Percentiles rank a stretch among this genome's conserved stretches.
These are phyloP conservation scores for Leptestheria dahalacensis DNA, from an alignment of 1,140 invertebrate species.

Conservation along the genomic window DNA sequence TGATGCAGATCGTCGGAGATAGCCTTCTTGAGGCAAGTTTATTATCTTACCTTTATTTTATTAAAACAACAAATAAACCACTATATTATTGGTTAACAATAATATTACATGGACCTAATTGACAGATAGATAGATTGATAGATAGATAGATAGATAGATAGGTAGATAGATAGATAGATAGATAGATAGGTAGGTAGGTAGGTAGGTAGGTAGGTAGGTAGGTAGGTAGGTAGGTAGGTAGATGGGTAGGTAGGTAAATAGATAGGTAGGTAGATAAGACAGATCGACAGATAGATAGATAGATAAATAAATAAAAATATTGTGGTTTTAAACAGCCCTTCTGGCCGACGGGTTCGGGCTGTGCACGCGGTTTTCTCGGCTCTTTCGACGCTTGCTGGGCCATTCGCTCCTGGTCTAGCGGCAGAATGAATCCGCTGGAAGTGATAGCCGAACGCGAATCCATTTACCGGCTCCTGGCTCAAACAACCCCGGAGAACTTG, in stretches of 20 bases:
- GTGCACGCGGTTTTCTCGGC: conserved; percentile 88
- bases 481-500: conserved; percentile 92
- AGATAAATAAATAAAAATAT: neutral
- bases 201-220: no score
- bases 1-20: conserved; percentile 86
- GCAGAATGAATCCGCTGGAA: conserved; percentile 47
- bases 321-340: conserved; percentile 50
- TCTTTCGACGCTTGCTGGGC: conserved; percentile 94
- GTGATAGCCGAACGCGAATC: conserved; percentile 87
- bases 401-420: conserved; percentile 64
- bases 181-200: no score
- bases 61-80: no score
- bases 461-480: conserved; percentile 74
- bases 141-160: no score
- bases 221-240: no score
- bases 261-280: no score
- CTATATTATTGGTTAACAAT: no score
- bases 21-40: conserved; percentile 68
- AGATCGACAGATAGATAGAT: no score
- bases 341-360: conserved; percentile 96
- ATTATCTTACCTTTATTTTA: neutral
- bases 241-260: no score
- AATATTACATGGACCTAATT: no score
- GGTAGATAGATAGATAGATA: no score
- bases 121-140: no score